Conservation (phyloP, 2,113 vertebrate species). For the Macaca fascicularis region T2T-MFA8v1.1 NC_088387.1:55850001-55850500, state of each 20-base stretch:
- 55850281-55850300: neutral
- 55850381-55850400: neutral
- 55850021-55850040: neutral
- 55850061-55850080: neutral
- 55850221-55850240: neutral
- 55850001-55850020: neutral
- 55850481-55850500: neutral
- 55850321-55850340: conserved; percentile 17
- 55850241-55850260: neutral
- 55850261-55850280: neutral
- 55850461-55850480: neutral
- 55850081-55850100: neutral
- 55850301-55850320: neutral
- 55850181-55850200: neutral
- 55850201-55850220: neutral
- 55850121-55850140: neutral
- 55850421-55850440: neutral
- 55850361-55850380: neutral
- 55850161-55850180: conserved; percentile 33
- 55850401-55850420: neutral
- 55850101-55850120: neutral
- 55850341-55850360: neutral
- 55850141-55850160: conserved; percentile 6
- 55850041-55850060: neutral
- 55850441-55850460: neutral